Percentiles rank a stretch among this genome's conserved stretches.
Conservation (phyloP, 1,140 invertebrate genomes). For the Subanguina moxae region DNA sequence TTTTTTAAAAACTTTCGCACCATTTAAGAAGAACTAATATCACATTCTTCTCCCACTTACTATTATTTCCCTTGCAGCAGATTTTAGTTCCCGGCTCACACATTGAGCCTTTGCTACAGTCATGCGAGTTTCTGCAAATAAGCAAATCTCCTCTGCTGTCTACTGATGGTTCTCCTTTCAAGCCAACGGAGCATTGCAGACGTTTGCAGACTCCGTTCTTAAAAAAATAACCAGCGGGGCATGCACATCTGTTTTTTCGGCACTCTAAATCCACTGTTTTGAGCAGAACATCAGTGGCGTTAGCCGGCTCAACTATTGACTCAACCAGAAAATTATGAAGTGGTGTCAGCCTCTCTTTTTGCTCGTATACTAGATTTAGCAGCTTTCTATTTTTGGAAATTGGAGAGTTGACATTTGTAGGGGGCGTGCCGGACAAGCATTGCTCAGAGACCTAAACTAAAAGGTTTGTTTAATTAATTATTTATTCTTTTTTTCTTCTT, state of each 20-base stretch:
- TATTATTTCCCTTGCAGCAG: slow-evolving; percentile 50
- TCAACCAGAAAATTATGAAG: no score
- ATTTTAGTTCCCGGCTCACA: slow-evolving; percentile 47
- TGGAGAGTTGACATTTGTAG: no score
- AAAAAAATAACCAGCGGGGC: slow-evolving; percentile 41
- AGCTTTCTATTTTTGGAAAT: no score
- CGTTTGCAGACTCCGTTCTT: slow-evolving; percentile 44
- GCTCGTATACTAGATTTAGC: no score
- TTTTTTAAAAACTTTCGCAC: no score
- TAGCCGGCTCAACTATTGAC: not conserved
- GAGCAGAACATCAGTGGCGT: not conserved
- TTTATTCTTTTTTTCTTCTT: no score
- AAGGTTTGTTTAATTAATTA: not conserved
- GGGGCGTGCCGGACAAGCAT: slow-evolving; percentile 34
- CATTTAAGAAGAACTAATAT: no score
- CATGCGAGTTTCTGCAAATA: slow-evolving; percentile 31
- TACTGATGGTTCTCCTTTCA: slow-evolving; percentile 45
- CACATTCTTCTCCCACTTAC: no score
- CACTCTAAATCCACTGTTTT: slow-evolving; percentile 41
- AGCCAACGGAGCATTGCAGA: slow-evolving; percentile 44
- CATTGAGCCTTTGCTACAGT: slow-evolving; percentile 47
- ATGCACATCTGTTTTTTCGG: slow-evolving; percentile 35
- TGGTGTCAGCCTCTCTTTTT: no score
- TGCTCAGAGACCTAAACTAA: slow-evolving; percentile 33
- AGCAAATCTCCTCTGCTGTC: slow-evolving; percentile 40